Evolutionary conservation across 1,140 invertebrate genomes (phyloP).

Genomic region (Megalonaias nervosa): DNA sequence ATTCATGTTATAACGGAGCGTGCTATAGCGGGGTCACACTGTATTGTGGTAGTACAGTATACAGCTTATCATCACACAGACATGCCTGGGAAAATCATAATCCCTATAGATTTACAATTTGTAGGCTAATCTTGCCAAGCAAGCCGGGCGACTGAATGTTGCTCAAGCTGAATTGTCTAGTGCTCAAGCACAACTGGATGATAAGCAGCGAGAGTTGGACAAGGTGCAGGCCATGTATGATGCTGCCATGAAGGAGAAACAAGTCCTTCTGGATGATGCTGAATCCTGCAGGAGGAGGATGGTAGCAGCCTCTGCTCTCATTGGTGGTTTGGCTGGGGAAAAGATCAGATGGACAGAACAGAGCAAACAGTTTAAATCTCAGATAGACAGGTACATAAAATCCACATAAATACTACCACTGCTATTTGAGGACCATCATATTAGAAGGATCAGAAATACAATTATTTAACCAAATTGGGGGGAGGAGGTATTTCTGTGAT

Average conservation of each 20-base stretch:
- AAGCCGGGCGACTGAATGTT: slow-evolving; percentile 89
- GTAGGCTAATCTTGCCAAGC: slow-evolving; percentile 88
- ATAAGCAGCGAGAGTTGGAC: slow-evolving; percentile 90
- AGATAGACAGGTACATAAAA: slow-evolving; percentile 76
- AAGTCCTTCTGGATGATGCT: slow-evolving; percentile 86
- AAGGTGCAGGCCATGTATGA: slow-evolving; percentile 95
- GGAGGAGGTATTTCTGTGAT: too few species aligned
- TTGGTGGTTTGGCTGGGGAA: slow-evolving; percentile 94
- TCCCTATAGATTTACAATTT: background rate
- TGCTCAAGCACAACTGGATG: slow-evolving; percentile 90
- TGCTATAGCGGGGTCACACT: too few species aligned
- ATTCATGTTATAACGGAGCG: too few species aligned
- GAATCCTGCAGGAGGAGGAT: slow-evolving; percentile 94
- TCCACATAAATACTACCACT: too few species aligned
- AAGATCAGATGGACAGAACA: slow-evolving; percentile 95
- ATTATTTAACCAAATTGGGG: too few species aligned
- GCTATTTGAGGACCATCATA: background rate
- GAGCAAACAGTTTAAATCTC: slow-evolving; percentile 94
- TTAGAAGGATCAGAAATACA: slow-evolving; percentile 7
- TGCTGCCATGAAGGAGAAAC: slow-evolving; percentile 92
- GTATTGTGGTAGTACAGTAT: background rate
- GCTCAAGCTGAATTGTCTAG: slow-evolving; percentile 91
- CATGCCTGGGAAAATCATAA: too few species aligned
- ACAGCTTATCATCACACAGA: too few species aligned
- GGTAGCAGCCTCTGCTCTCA: slow-evolving; percentile 94